Base-by-base conservation (phyloP, 2,797 vertebrate genomes). In the Glyptemys insculpta region DNA sequence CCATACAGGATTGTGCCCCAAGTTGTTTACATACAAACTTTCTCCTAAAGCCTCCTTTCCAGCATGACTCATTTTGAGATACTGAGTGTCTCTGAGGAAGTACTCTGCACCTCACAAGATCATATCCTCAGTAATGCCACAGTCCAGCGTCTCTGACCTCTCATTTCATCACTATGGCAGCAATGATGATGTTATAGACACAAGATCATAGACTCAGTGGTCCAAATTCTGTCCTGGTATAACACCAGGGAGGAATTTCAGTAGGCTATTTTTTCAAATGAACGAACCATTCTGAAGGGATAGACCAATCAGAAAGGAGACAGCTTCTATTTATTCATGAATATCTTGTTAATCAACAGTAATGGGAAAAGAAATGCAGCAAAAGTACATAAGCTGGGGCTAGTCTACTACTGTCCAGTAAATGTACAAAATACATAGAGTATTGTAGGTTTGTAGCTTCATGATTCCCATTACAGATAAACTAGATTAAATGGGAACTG, bases 271-370 rank as follows among this genome's bases (percentile, higher is more conserved):
- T 57, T 29, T 41, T 89, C 83, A 86, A 91, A 47, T 53, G 57
- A 96, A 74, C 0, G 2, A 86, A 34, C 6, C n/a, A 57, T 92
- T 88, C 25, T 31, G n/a, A 95, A 52, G 6, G 6, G 86, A 50
- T 8, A 72, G 50, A 86, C 90, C 87, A 91, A 87, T 83, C 27
- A 19, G 59, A 79, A 89, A 93, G 27, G 52, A 91, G 54, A 83
- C 83, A 29, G 65, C 62, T 89, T 90, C 59, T 87, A 5, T 76
- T 91, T 41, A 53, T 95, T 2, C 23, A 34, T 79, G 27, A 31
- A 53, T 31, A 4, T 83, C 53, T 10, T 12, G 31, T 14, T 93
- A 62, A 88, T 93, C 3, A 57, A 44, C 90, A 86, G n/a, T 27
- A 62, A 29, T 23, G 92, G 62, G 41, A 47, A 92, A 91, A 41